phyloP scores from a whole-genome alignment of 2,113 vertebrate species.

The Silurus glanis region DNA sequence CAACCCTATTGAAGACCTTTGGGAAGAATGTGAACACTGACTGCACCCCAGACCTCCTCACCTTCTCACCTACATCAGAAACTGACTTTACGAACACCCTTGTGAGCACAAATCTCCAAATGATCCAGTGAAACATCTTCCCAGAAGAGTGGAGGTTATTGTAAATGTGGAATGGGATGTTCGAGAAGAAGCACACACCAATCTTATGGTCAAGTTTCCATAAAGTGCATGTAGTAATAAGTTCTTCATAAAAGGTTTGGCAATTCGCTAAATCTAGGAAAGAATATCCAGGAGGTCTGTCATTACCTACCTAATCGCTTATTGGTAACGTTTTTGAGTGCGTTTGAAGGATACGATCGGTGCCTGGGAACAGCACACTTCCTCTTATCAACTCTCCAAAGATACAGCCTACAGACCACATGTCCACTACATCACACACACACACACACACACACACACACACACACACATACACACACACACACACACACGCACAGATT shows the following conservation, averaged over 20 bases:
- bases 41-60: too few relatives aligned
- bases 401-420: conserved; percentile 99
- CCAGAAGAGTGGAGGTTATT: too few relatives aligned
- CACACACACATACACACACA: conserved; percentile 31
- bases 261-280: background rate
- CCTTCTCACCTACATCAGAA: too few relatives aligned
- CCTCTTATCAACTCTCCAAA: conserved; percentile 99
- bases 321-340: background rate
- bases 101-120: too few relatives aligned
- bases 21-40: too few relatives aligned
- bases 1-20: too few relatives aligned
- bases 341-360: conserved; percentile 92
- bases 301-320: background rate
- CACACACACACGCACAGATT: conserved; percentile 14
- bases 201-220: too few relatives aligned
- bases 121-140: too few relatives aligned
- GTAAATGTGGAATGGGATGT: too few relatives aligned
- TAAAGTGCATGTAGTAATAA: background rate
- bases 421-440: conserved; percentile 86
- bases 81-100: too few relatives aligned
- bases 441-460: conserved; percentile 34
- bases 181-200: too few relatives aligned
- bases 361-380: conserved; percentile 94
- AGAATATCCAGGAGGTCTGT: background rate
- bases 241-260: background rate